Evolutionary conservation across 2,888 invertebrate genomes (phyloP), one percentile per base, ranked within the genome.

Genomic region (Sthenelais limicola): DNA sequence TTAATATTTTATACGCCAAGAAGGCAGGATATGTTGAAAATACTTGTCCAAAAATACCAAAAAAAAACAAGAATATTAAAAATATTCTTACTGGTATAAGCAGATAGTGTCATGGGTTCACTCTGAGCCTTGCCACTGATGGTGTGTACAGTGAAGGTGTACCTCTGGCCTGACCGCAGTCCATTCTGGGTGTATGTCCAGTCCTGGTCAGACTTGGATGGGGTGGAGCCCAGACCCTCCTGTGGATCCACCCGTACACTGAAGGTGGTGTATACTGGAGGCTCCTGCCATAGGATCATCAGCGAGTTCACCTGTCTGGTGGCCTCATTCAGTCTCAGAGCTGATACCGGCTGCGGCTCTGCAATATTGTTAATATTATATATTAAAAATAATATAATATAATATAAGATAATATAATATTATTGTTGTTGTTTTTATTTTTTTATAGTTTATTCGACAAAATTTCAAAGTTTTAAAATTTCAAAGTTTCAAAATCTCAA

Each of bases 121-220:
- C 67, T 48, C 48, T 48, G 18, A 7, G 28, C 48, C 48, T 47
- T 30, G 1, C 67, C 67, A 26, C 67, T 67, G 21, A 67, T 12
- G 15, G 67, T 67, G 15, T 28, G 21, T 28, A 67, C 67, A 15
- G 67, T 5, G 30, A 67, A 47, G 49, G 47, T 67, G 67, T 67
- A 67, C 47, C 48, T 32, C 15, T 48, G n/a, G 24, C 67, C 67
- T 9, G 67, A 49, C 26, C 26, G 21, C 28, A 67, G 67, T 28
- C 67, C 67, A 24, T 62, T 62, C 38, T 35, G 35, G 15, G 62
- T 62, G 62, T 62, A 62, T 5, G 26, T 62, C 62, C 62, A 62
- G 62, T 38, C 43, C 38, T 9, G 26, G 21, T 43, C 24, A 26
- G 21, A 35, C 38, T 62, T 62, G 26, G 38, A 38, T 21, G 62